Conservation (phyloP, 2,888 invertebrate species). For the Branchipolynoe longqiensis region DNA sequence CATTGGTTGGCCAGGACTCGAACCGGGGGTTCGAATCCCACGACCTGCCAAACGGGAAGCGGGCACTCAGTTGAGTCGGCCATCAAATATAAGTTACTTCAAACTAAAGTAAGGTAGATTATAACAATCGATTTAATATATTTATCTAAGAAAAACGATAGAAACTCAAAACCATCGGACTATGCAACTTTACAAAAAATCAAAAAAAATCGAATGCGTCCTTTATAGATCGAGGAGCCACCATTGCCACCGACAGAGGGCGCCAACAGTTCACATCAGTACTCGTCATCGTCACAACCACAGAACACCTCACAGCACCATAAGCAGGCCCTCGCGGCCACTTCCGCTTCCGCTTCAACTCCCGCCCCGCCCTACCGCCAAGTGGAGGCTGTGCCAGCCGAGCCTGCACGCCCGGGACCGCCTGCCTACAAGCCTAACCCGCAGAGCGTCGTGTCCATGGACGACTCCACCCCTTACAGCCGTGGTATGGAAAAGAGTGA, state of each 20-base stretch:
- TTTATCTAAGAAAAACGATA: too few species aligned
- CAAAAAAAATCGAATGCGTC: too few species aligned
- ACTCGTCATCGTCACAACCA: neutral
- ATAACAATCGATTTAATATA: too few species aligned
- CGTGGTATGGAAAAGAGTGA: constrained; percentile 57
- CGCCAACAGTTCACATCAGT: neutral
- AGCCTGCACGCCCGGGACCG: neutral
- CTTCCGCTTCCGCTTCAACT: too few species aligned
- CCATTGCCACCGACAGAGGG: constrained; percentile 10
- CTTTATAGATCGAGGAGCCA: constrained; percentile 38
- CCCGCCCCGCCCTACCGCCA: constrained; percentile 42
- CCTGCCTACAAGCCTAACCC: neutral
- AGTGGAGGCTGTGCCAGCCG: neutral
- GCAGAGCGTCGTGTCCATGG: constrained; percentile 63
- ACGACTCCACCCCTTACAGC: constrained; percentile 62
- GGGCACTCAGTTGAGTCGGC: too few species aligned
- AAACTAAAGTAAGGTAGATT: too few species aligned
- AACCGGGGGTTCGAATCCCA: too few species aligned
- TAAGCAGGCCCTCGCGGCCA: neutral
- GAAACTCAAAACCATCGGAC: too few species aligned
- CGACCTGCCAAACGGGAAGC: too few species aligned
- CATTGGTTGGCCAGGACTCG: too few species aligned
- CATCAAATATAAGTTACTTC: too few species aligned
- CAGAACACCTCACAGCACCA: constrained; percentile 39
- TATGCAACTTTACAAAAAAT: too few species aligned